These are phyloP conservation scores for Sciurus vulgaris DNA, from an alignment of 2,797 vertebrate species.

Conservation along the genomic window DNA sequence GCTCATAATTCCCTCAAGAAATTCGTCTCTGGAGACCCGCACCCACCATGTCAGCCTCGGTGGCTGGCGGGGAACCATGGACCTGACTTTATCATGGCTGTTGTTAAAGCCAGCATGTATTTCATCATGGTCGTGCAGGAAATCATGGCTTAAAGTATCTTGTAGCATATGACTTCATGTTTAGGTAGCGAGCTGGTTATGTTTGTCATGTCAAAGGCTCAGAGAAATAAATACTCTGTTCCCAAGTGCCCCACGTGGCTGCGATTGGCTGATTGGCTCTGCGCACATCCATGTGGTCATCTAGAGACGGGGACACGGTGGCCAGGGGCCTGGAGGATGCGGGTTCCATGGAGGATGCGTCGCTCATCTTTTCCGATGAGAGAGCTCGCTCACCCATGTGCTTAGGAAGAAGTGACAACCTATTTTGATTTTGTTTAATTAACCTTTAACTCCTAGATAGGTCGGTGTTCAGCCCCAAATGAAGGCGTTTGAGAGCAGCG, in stretches of 20 bases:
- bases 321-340: background rate
- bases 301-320: accelerated
- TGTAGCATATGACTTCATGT: conserved; percentile 57
- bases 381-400: background rate
- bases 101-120: conserved; percentile 45
- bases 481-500: conserved; percentile 71
- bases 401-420: conserved; percentile 45
- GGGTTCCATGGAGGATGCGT: too few species aligned
- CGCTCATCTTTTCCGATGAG: conserved; percentile 40
- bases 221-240: conserved; percentile 8
- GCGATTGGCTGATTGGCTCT: background rate
- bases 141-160: conserved; percentile 26
- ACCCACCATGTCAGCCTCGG: background rate
- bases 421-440: conserved; percentile 61
- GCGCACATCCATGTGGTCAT: background rate
- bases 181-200: conserved; percentile 24
- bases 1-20: conserved; percentile 55
- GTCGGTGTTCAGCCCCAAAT: conserved; percentile 74
- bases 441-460: conserved; percentile 77
- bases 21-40: background rate
- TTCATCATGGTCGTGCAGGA: conserved; percentile 59
- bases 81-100: conserved; percentile 59
- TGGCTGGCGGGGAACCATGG: conserved; percentile 29
- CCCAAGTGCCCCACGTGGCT: background rate
- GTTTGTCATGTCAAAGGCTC: conserved; percentile 46